A percentile compares a stretch with the other conserved stretches of the same genome.
phyloP scores from a whole-genome alignment of 1,140 invertebrate species.

The Micrasema longulum region DNA sequence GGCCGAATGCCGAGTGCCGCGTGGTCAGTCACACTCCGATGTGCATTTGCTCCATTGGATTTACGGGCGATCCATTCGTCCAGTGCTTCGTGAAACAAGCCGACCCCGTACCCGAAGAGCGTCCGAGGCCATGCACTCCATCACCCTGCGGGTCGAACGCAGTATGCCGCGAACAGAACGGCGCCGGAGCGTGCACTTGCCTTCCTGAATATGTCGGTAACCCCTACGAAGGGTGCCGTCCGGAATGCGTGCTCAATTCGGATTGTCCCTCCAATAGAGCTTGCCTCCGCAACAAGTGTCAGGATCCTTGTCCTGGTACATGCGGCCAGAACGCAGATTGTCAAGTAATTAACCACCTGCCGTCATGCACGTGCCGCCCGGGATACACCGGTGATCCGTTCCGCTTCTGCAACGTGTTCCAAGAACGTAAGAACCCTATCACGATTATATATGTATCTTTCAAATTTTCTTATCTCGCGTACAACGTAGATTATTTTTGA shows the following conservation, averaged over 20 bases:
- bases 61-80: slow-evolving; percentile 79
- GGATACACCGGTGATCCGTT: slow-evolving; percentile 82
- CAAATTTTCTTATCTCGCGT: too few relatives aligned
- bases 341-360: slow-evolving; percentile 79
- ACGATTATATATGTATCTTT: too few relatives aligned
- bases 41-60: slow-evolving; percentile 77
- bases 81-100: slow-evolving; percentile 64
- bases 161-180: slow-evolving; percentile 81
- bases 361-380: slow-evolving; percentile 77
- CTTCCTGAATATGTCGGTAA: slow-evolving; percentile 79
- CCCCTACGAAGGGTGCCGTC: slow-evolving; percentile 79
- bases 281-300: slow-evolving; percentile 77
- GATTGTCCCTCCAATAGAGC: slow-evolving; percentile 77
- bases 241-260: slow-evolving; percentile 78
- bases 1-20: slow-evolving; percentile 77
- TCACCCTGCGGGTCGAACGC: slow-evolving; percentile 86
- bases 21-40: slow-evolving; percentile 80
- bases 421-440: slow-evolving; percentile 73
- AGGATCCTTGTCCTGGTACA: slow-evolving; percentile 77
- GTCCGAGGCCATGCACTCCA: slow-evolving; percentile 74
- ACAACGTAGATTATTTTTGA: too few relatives aligned
- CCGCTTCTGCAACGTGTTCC: slow-evolving; percentile 69
- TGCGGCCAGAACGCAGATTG: slow-evolving; percentile 82
- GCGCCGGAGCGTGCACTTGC: slow-evolving; percentile 79
- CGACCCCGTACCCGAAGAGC: slow-evolving; percentile 60